A percentile compares a stretch with the other conserved stretches of the same genome.
These are phyloP conservation scores for Rhaphigaster nebulosa DNA, from an alignment of 2,888 invertebrate genomes.

Conservation along the genomic window DNA sequence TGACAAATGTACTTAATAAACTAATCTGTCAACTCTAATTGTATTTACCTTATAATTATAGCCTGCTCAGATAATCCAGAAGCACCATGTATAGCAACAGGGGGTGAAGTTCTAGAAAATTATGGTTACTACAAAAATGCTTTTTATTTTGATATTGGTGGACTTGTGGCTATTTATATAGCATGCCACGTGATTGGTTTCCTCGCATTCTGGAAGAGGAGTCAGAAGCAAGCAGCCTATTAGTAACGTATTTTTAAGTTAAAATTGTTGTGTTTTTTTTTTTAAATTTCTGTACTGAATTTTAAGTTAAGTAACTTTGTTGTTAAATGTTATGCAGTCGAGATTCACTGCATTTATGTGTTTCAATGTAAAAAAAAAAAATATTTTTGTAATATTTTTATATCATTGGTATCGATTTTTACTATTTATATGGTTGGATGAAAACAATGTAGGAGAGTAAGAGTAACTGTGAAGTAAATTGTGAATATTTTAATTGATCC, in stretches of 20 bases:
- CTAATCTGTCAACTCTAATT: not conserved
- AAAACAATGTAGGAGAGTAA: not conserved
- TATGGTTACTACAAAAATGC: conserved; percentile 71
- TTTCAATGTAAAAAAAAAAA: not conserved
- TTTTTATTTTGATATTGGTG: conserved; percentile 69
- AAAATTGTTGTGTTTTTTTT: not conserved
- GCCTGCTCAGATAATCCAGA: conserved; percentile 75
- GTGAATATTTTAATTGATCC: not conserved
- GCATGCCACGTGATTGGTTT: conserved; percentile 69
- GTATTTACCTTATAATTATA: conserved; percentile 66
- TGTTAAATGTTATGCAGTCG: conserved; percentile 9
- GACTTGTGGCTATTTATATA: conserved; percentile 68
- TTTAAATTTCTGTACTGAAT: not conserved
- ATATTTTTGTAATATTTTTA: conserved; percentile 36
- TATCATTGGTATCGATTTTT: not conserved
- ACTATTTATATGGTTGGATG: not conserved
- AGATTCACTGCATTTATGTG: conserved; percentile 17
- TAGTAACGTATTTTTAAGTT: conserved; percentile 66
- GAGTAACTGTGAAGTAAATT: conserved; percentile 17
- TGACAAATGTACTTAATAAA: not conserved
- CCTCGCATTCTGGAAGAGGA: conserved; percentile 68
- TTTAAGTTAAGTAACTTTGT: conserved; percentile 31
- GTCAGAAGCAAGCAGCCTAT: conserved; percentile 69
- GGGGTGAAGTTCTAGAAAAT: conserved; percentile 75
- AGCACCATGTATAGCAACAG: conserved; percentile 77